Evolutionary conservation across 2,888 invertebrate species (phyloP).

Genomic region (Megamerina dolium): DNA sequence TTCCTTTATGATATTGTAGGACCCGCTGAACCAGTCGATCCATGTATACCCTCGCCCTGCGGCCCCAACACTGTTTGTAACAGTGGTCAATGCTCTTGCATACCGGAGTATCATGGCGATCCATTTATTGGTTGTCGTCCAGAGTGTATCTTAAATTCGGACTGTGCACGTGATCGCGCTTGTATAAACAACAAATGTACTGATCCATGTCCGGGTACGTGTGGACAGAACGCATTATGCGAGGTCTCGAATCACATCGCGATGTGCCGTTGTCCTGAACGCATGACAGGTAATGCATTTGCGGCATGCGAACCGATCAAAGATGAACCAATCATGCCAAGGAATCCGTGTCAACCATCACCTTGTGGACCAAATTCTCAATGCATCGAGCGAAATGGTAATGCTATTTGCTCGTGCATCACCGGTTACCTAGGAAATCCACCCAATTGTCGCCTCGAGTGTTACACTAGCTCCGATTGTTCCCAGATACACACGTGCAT

Average conservation of each 20-base stretch:
- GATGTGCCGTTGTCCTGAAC: slow-evolving; percentile 59
- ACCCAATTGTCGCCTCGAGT: slow-evolving; percentile 67
- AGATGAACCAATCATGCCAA: slow-evolving; percentile 48
- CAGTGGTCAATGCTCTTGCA: slow-evolving; percentile 67
- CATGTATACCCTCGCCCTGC: slow-evolving; percentile 71
- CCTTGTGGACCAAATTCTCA: slow-evolving; percentile 67
- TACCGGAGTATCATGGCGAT: slow-evolving; percentile 71
- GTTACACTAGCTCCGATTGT: slow-evolving; percentile 67
- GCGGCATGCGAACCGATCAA: slow-evolving; percentile 54
- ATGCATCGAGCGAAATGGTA: slow-evolving; percentile 59
- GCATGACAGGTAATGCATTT: slow-evolving; percentile 68
- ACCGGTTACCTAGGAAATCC: slow-evolving; percentile 62
- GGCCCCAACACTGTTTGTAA: slow-evolving; percentile 70
- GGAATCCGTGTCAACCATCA: slow-evolving; percentile 60
- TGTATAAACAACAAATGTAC: slow-evolving; percentile 74
- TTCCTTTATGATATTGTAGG: slow-evolving; percentile 22
- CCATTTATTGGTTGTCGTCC: slow-evolving; percentile 73
- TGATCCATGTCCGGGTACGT: slow-evolving; percentile 80
- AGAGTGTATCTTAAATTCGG: slow-evolving; percentile 73
- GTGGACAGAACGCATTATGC: slow-evolving; percentile 71
- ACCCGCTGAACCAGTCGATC: slow-evolving; percentile 49
- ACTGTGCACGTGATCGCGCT: slow-evolving; percentile 69
- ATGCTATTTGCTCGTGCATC: slow-evolving; percentile 61
- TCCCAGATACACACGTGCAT: slow-evolving; percentile 62
- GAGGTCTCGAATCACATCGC: slow-evolving; percentile 68